Base-by-base conservation (phyloP, 1,140 invertebrate species). In the Tribolium castaneum region DNA sequence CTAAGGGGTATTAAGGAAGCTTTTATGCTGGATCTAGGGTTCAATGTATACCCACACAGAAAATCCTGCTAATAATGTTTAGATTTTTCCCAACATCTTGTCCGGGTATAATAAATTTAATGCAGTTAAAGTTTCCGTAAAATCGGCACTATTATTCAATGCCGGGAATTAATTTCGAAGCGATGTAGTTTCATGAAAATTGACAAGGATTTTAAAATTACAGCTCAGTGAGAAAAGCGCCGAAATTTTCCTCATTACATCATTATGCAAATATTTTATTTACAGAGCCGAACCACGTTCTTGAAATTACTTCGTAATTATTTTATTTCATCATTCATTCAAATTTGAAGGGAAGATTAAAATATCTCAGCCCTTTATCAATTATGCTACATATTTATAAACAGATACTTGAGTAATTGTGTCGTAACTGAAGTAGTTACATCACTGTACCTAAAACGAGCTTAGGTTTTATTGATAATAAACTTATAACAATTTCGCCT, bases 181-280 rank as follows among this genome's bases (percentile, higher is more conserved):
- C 5, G 6, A 30, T 30, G 10, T 30, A 30, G 12, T 62, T 62
- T 62, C 3, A 30, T 62, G 56, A 62, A 62, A 62, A 30, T 62
- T 62, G 56, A 62, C 56, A 62, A 25, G 56, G 34, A 62, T 34
- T 62, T 30, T 30, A 9, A 62, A 62, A 62, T 62, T 62, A 62
- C 13, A 56, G n/a, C 12, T 19, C 4, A 54, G 22, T 6, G 2
- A 10, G 19, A 30, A 16, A 10, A 30, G 7, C 56, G 12, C 52
- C 16, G 13, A 30, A 62, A 62, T 30, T 10, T 19, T 62, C 56
- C 14, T 62, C 22, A 62, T 62, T 30, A 62, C 22, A 19, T 30
- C 56, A 62, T 62, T 62, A 62, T 62, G 56, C 56, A 62, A 30
- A 62, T 54, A 16, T 14, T 14, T 54, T 54, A 54, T 62, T 30